These are phyloP conservation scores for Agrilus mali DNA, from an alignment of 2,888 invertebrate species.

Conservation along the genomic window DNA sequence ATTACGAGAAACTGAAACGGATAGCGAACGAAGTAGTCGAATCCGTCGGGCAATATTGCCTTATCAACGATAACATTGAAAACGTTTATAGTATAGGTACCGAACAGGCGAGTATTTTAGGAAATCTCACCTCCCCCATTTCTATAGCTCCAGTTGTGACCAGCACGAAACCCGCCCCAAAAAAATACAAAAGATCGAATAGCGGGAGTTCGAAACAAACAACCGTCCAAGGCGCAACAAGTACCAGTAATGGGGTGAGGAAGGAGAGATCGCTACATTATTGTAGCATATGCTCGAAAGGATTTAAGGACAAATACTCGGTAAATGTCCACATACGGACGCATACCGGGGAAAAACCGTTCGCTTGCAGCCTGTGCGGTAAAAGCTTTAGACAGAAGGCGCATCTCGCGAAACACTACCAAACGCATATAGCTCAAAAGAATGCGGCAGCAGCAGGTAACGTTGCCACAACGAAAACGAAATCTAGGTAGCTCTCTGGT, in stretches of 20 bases:
- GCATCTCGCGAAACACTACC: constrained; percentile 84
- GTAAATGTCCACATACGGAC: constrained; percentile 96
- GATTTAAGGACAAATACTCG: constrained; percentile 92
- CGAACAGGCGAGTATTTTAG: constrained; percentile 30
- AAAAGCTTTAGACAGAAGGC: constrained; percentile 89
- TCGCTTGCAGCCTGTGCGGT: constrained; percentile 86
- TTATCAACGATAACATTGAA: constrained; percentile 37
- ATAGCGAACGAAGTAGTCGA: constrained; percentile 74
- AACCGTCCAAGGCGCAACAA: constrained; percentile 36
- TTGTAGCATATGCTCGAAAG: constrained; percentile 86
- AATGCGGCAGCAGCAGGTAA: constrained; percentile 53
- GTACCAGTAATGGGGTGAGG: constrained; percentile 58
- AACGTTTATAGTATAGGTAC: constrained; percentile 39
- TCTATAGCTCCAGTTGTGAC: constrained; percentile 44
- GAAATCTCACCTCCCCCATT: constrained; percentile 29
- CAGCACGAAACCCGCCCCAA: constrained; percentile 47
- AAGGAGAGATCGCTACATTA: constrained; percentile 84
- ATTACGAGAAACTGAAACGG: constrained; percentile 73
- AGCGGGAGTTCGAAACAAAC: constrained; percentile 26
- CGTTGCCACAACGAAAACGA: constrained; percentile 31
- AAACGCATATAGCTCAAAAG: constrained; percentile 83
- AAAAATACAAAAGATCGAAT: constrained; percentile 58
- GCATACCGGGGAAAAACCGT: constrained; percentile 97
- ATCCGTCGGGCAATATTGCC: constrained; percentile 59
- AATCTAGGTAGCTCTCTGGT: constrained; percentile 30